Conservation (phyloP, 2,888 invertebrate genomes). For the Resseliella maxima region DNA sequence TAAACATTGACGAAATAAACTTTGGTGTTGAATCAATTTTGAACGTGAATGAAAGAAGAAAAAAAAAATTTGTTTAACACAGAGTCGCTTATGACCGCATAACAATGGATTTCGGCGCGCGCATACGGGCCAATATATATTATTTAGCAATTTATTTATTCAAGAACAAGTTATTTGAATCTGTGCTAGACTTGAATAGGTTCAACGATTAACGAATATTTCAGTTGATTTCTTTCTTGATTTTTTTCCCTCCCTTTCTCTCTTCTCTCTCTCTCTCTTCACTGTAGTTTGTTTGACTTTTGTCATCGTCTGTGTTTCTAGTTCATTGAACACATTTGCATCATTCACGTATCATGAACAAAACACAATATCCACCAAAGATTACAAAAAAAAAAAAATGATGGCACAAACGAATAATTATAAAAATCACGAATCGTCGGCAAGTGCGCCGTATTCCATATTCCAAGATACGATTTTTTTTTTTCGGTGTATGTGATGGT, state of each 20-base stretch:
- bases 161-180: not conserved
- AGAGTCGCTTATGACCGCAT: not conserved
- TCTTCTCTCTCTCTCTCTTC: no score
- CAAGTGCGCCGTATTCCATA: no score
- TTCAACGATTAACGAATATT: constrained; percentile 44
- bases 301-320: not conserved
- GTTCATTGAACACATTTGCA: constrained; percentile 55
- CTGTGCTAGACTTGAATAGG: constrained; percentile 26
- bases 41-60: no score
- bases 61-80: not conserved
- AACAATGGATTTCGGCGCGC: not conserved
- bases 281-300: not conserved
- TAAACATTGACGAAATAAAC: not conserved
- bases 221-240: not conserved
- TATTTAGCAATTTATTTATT: constrained; percentile 53
- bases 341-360: not conserved
- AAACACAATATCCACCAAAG: not conserved
- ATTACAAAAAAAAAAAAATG: not conserved
- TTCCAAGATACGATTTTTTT: not conserved
- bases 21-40: not conserved
- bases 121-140: constrained; percentile 38
- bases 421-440: not conserved
- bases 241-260: no score
- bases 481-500: not conserved
- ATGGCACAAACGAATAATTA: not conserved